A percentile compares a stretch with the other conserved stretches of the same genome.
phyloP scores from a whole-genome alignment of 2,888 invertebrate genomes.

The Aricia artaxerxes region DNA sequence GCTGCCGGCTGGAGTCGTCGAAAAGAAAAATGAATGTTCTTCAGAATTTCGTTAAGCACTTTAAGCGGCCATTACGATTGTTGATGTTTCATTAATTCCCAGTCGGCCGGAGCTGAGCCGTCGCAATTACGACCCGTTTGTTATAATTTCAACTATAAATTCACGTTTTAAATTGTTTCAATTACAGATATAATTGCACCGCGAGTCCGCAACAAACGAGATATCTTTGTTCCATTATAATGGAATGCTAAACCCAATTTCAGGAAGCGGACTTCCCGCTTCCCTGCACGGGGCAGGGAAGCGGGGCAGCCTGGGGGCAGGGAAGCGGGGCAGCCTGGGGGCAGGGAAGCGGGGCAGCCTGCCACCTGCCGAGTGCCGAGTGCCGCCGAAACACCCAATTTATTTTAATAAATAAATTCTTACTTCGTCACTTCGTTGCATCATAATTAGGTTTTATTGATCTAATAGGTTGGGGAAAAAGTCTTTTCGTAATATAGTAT shows the following conservation, averaged over 20 bases:
- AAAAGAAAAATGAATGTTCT: slow-evolving; percentile 5
- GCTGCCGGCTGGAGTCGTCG: neutral
- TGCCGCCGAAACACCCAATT: neutral
- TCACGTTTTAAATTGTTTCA: slow-evolving; percentile 19
- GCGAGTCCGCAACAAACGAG: slow-evolving; percentile 6
- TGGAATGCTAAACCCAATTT: neutral
- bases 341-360: neutral
- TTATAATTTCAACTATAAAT: slow-evolving; percentile 21
- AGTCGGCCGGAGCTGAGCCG: neutral
- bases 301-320: neutral
- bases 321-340: too few species aligned
- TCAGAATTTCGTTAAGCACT: neutral
- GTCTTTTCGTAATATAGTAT: too few species aligned
- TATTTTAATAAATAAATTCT: neutral
- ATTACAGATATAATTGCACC: slow-evolving; percentile 19
- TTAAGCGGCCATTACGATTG: neutral
- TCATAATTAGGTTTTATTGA: neutral
- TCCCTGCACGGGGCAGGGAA: too few species aligned
- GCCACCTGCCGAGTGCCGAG: neutral
- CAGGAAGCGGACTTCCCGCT: neutral
- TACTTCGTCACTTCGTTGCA: neutral
- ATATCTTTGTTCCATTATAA: slow-evolving; percentile 14
- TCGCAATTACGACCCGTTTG: neutral
- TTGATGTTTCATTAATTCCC: slow-evolving; percentile 6
- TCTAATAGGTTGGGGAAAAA: too few species aligned